A percentile compares a stretch with the other conserved stretches of the same genome.
phyloP scores from a whole-genome alignment of 2,113 vertebrate genomes.

The Girardinichthys multiradiatus region DNA sequence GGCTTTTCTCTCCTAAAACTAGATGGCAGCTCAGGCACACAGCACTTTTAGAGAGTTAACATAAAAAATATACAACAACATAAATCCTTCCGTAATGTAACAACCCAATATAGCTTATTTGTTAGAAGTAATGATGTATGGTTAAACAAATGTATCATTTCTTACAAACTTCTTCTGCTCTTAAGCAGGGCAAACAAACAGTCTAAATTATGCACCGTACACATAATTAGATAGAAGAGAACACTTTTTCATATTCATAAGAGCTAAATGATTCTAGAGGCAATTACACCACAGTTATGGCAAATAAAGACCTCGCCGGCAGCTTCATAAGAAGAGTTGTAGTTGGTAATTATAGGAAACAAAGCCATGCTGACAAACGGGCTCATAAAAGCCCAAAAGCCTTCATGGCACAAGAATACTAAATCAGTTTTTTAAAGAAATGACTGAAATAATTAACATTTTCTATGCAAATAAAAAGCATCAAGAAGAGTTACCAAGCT shows the following conservation, averaged over 20 bases:
- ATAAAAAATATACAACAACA: no score
- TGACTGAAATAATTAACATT: background rate
- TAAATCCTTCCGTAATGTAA: no score
- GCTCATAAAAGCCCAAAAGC: background rate
- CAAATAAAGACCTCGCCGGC: background rate
- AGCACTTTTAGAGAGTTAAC: no score
- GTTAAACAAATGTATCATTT: background rate
- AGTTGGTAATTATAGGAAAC: background rate
- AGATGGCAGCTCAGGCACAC: no score
- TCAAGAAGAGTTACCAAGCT: background rate
- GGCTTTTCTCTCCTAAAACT: no score
- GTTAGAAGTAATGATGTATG: background rate
- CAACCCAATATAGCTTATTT: no score
- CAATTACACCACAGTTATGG: background rate
- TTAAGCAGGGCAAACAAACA: background rate
- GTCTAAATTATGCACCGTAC: background rate
- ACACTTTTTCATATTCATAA: slow-evolving; percentile 1
- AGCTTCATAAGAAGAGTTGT: background rate
- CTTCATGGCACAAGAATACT: background rate
- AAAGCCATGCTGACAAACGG: background rate
- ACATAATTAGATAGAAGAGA: background rate
- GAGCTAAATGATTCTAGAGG: background rate
- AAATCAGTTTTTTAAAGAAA: background rate
- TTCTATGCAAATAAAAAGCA: background rate
- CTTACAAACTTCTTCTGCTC: background rate